A percentile compares a stretch with the other conserved stretches of the same genome.
Evolutionary conservation across 92 coral and sea anemone genomes (phyloP).

Genomic region (Palythoa grandiflora): DNA sequence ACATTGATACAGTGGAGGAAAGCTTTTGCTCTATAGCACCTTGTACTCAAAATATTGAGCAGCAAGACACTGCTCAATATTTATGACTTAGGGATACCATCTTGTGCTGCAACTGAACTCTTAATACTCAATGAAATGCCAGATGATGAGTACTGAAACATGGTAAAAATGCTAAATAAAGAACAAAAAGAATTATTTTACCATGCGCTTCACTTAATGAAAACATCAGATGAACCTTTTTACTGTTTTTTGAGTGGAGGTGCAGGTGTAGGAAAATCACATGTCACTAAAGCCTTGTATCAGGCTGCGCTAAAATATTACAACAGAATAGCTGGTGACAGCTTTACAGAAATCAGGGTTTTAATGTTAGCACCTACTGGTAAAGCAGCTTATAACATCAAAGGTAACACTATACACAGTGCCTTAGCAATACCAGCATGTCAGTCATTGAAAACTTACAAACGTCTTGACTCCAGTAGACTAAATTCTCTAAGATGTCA

Average conservation of each 20-base stretch:
- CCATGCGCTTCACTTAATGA: slow-evolving; percentile 51
- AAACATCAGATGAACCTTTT: slow-evolving; percentile 62
- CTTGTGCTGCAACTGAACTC: slow-evolving; percentile 24
- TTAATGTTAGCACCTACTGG: slow-evolving; percentile 53
- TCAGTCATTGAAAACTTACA: background rate
- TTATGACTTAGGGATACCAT: slow-evolving; percentile 44
- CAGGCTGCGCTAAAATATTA: slow-evolving; percentile 71
- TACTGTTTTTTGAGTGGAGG: slow-evolving; percentile 63
- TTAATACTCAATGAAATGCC: slow-evolving; percentile 31
- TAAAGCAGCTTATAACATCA: slow-evolving; percentile 3
- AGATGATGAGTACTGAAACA: slow-evolving; percentile 22
- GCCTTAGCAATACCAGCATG: slow-evolving; percentile 10
- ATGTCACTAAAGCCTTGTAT: slow-evolving; percentile 68
- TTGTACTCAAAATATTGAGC: slow-evolving; percentile 19
- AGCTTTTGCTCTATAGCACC: slow-evolving; percentile 38
- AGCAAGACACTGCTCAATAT: slow-evolving; percentile 41
- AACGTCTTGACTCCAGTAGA: slow-evolving; percentile 6
- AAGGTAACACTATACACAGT: slow-evolving; percentile 1
- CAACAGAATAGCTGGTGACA: slow-evolving; percentile 65
- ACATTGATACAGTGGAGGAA: background rate
- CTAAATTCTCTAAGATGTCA: slow-evolving; percentile 7
- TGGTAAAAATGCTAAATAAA: slow-evolving; percentile 30
- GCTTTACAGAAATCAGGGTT: slow-evolving; percentile 52
- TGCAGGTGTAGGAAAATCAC: slow-evolving; percentile 76
- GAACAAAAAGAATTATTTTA: slow-evolving; percentile 55